Conservation (phyloP, 2,888 invertebrate species). For the Dynastes maya region DNA sequence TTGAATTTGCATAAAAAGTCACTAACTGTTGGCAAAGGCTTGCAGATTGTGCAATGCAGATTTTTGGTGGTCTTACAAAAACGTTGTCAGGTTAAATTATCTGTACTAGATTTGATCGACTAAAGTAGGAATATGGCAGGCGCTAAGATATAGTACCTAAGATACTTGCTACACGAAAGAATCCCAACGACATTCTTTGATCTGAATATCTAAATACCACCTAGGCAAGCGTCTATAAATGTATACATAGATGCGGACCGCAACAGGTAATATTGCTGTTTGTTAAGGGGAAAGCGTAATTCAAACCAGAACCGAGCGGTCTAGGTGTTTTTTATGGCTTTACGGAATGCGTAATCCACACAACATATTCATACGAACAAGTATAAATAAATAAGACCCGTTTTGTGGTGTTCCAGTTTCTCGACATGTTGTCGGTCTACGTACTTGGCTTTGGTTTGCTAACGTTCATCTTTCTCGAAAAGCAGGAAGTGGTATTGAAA, state of each 20-base stretch:
- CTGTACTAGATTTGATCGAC: background rate
- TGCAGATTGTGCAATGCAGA: background rate
- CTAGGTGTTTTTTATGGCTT: slow-evolving; percentile 23
- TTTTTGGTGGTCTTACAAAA: background rate
- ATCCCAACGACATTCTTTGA: background rate
- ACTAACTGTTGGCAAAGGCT: background rate
- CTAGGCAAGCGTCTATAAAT: background rate
- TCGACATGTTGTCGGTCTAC: background rate
- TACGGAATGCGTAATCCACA: slow-evolving; percentile 10
- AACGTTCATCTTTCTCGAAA: slow-evolving; percentile 3
- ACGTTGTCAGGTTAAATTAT: background rate
- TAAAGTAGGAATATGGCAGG: background rate
- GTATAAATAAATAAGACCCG: slow-evolving; percentile 34
- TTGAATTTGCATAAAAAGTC: background rate
- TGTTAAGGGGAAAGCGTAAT: slow-evolving; percentile 35
- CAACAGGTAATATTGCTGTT: slow-evolving; percentile 12
- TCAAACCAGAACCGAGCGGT: slow-evolving; percentile 10
- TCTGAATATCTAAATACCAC: slow-evolving; percentile 13
- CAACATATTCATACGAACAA: slow-evolving; percentile 10
- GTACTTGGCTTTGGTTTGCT: background rate
- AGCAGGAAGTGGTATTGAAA: slow-evolving; percentile 1
- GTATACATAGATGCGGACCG: background rate
- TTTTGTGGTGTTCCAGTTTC: slow-evolving; percentile 23
- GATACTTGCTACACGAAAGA: background rate
- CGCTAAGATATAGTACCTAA: no score